Evolutionary conservation across 2,888 invertebrate species (phyloP).

Genomic region (Apodemia mormo): DNA sequence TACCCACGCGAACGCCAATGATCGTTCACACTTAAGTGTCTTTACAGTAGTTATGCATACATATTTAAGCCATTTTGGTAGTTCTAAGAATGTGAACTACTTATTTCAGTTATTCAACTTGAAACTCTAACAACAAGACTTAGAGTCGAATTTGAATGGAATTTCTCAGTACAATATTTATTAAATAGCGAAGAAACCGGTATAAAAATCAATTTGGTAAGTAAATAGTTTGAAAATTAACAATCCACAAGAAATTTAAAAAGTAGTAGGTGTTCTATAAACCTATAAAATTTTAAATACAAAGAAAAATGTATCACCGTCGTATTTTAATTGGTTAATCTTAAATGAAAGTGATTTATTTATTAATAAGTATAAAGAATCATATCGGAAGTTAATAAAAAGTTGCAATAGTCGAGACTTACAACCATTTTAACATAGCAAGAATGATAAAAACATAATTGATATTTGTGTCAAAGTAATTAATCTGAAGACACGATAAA

Average conservation of each 20-base stretch:
- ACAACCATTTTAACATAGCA: too few relatives aligned
- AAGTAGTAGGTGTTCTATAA: constrained; percentile 4
- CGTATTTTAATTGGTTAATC: too few relatives aligned
- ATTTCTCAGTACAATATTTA: neutral
- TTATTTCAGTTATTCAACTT: constrained; percentile 30
- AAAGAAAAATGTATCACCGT: too few relatives aligned
- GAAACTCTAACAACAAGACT: constrained; percentile 34
- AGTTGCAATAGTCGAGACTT: too few relatives aligned
- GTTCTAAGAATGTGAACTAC: constrained; percentile 41
- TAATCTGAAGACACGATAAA: too few relatives aligned
- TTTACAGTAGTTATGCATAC: constrained; percentile 67
- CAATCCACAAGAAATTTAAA: neutral
- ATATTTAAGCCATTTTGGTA: constrained; percentile 63
- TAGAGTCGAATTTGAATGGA: neutral
- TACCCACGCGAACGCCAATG: constrained; percentile 65
- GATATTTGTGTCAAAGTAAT: too few relatives aligned
- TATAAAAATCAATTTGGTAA: constrained; percentile 3
- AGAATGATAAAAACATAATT: too few relatives aligned
- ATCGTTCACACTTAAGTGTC: constrained; percentile 78
- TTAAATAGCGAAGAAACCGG: neutral
- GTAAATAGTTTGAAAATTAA: constrained; percentile 17
- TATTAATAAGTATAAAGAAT: too few relatives aligned
- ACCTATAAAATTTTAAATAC: too few relatives aligned
- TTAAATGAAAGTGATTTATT: too few relatives aligned
- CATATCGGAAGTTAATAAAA: too few relatives aligned